Evolutionary conservation across 2,113 vertebrate genomes (phyloP), one percentile per base, ranked within the genome.

Genomic region (Ochotona princeps): DNA sequence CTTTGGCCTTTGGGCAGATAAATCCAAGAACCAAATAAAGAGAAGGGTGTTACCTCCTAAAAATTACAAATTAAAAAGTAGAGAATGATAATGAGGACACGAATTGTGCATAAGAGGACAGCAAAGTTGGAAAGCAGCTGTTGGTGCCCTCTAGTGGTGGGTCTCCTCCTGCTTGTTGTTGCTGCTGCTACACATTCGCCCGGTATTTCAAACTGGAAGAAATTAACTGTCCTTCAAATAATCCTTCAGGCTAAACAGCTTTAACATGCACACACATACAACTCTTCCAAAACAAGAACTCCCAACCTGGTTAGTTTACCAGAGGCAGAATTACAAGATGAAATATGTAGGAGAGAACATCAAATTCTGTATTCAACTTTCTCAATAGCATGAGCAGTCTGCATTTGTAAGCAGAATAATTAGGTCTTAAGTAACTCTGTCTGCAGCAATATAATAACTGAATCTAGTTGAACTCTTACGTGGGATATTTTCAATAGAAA

Each of bases 111-210:
- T 20, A 8, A 79, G 25, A 49, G 35, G 73, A 17, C 17, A 21
- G 57, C 21, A 32, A 70, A 28, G 32, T 89, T 92, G 93, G 75
- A 14, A 82, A 72, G 90, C 61, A 81, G 70, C 17, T 83, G 35
- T 32, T 79, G 73, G 61, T 66, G 83, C 89, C 95, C 91, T 76
- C 91, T 96, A 91, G 91, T 86, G 94, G 87, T 86, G 60, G 74
- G n/a, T 83, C 14, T 76, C 2, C 6, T 86, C 20, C 6, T 7
- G 10, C 20, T 74, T 60, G 44, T 0, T 60, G 88, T 80, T 18
- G 0, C 28, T 18, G 0, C 28, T 49, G 25, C 4, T 25, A 28
- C 7, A 1, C 69, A 7, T 54, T 78, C 25, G 74, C 9, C n/a
- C 86, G 15, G 13, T 2, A 80, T 66, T 82, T 35, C 20, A 91